phyloP scores from a whole-genome alignment of 2,888 invertebrate species.

The Melanchra persicariae region DNA sequence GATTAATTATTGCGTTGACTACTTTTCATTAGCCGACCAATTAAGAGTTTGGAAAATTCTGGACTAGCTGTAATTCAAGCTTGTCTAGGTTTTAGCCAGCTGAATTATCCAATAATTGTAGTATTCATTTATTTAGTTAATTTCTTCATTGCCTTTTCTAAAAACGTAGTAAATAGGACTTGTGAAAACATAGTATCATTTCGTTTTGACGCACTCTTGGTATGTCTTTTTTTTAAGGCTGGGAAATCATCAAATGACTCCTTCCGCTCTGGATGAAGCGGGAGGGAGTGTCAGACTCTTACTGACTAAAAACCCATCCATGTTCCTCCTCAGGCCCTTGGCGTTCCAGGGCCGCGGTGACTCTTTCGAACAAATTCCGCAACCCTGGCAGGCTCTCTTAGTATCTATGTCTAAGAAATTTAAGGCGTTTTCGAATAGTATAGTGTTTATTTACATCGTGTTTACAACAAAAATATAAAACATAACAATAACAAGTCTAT shows the following conservation, averaged over 20 bases:
- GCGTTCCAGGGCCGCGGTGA: no score
- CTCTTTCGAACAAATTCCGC: no score
- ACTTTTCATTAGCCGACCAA: conserved; percentile 14
- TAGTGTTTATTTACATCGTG: conserved; percentile 69
- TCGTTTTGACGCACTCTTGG: background rate
- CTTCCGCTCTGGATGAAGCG: no score
- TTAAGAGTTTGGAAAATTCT: conserved; percentile 13
- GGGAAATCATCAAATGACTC: no score
- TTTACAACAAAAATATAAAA: conserved; percentile 58
- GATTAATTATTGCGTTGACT: conserved; percentile 7
- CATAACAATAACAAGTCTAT: conserved; percentile 50
- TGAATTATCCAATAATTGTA: background rate
- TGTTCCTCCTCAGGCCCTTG: no score
- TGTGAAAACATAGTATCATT: background rate
- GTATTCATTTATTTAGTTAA: background rate
- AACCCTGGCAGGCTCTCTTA: no score
- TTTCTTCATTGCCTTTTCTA: background rate
- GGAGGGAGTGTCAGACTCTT: no score
- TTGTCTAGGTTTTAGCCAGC: background rate
- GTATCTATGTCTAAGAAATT: no score
- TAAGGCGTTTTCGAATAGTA: conserved; percentile 28
- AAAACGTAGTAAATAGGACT: background rate
- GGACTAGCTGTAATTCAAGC: conserved; percentile 6
- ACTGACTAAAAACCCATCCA: no score
- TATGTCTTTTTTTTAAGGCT: no score